A percentile compares a stretch with the other conserved stretches of the same genome.
Conservation (phyloP, 2,113 vertebrate species). For the Ciconia stormi region DNA sequence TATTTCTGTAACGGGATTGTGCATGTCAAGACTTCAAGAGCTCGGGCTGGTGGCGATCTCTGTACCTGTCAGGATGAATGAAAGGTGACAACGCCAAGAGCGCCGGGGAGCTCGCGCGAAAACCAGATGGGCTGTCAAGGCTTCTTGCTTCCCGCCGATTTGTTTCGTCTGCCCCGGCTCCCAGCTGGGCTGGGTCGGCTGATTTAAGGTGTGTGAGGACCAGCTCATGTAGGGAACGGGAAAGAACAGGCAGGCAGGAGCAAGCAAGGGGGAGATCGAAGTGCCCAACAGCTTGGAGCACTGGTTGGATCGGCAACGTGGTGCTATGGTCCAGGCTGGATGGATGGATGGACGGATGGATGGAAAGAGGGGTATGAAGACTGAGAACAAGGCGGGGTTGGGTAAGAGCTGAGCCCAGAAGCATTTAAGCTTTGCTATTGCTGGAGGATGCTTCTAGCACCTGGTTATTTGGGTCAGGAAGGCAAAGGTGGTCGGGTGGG, state of each 20-base stretch:
- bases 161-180: rapidly evolving
- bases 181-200: rapidly evolving
- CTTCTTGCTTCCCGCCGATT: rapidly evolving
- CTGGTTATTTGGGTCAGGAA: too few relatives aligned
- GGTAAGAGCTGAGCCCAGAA: background rate
- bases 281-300: rapidly evolving
- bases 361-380: background rate
- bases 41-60: background rate
- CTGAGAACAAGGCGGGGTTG: background rate
- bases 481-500: background rate
- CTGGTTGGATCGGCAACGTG: rapidly evolving
- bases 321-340: background rate
- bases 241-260: background rate
- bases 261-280: background rate
- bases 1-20: background rate
- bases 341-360: background rate
- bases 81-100: background rate
- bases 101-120: rapidly evolving
- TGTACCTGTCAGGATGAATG: slow-evolving; percentile 28
- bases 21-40: background rate
- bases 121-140: background rate
- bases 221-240: rapidly evolving
- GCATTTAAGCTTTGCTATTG: rapidly evolving
- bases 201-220: background rate
- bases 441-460: background rate